These are phyloP conservation scores for Clitarchus hookeri DNA, from an alignment of 2,888 invertebrate species.

Conservation along the genomic window DNA sequence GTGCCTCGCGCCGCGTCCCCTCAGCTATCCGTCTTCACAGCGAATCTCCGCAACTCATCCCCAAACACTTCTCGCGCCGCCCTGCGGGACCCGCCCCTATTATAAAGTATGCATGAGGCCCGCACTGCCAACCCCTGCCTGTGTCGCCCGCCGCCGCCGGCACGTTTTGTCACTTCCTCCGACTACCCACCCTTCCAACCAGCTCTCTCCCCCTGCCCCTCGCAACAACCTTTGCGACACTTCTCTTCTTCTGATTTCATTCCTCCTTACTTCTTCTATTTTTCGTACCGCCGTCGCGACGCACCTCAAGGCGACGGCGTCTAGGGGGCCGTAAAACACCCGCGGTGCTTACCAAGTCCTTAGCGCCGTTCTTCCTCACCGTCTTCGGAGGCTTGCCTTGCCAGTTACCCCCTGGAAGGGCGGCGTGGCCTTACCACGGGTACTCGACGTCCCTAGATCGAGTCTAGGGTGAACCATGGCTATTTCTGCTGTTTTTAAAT, in stretches of 20 bases:
- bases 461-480: too few species aligned
- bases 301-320: neutral
- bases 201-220: neutral
- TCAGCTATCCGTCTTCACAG: neutral
- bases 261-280: neutral
- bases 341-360: neutral
- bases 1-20: neutral
- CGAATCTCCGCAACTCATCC: neutral
- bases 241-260: neutral
- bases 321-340: neutral
- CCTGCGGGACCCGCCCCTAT: neutral
- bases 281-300: neutral
- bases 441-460: too few species aligned
- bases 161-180: neutral
- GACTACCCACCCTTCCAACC: too few species aligned
- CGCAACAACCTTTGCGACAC: neutral
- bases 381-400: too few species aligned
- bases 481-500: too few species aligned
- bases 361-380: neutral
- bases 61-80: neutral
- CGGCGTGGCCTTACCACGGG: too few species aligned
- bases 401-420: too few species aligned
- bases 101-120: slow-evolving; percentile 14
- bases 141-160: neutral
- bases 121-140: neutral